Evolutionary conservation across 2,113 vertebrate genomes (phyloP).

Genomic region (Sardina pilchardus): DNA sequence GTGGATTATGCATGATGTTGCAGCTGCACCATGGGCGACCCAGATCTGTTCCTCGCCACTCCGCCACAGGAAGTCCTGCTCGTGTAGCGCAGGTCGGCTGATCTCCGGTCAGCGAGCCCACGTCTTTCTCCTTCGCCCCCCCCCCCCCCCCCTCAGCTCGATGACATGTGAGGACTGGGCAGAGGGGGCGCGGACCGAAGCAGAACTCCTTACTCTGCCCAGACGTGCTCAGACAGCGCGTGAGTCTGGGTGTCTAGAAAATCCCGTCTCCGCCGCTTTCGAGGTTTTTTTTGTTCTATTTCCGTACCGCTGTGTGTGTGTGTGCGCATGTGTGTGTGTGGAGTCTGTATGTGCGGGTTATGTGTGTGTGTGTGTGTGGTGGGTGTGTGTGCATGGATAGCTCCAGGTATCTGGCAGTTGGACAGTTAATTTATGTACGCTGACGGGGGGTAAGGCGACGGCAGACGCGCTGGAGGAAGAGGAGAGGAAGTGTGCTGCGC

Average conservation of each 20-base stretch:
- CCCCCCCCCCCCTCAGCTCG: neutral
- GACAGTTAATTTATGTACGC: neutral
- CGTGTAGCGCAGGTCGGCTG: neutral
- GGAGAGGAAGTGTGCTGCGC: conserved; percentile 46
- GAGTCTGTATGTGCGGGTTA: neutral
- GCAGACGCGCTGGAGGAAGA: conserved; percentile 10
- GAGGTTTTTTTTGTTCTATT: neutral
- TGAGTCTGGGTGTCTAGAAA: conserved; percentile 7
- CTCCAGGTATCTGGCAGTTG: conserved; percentile 4
- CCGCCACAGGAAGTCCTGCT: neutral
- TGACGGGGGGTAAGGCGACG: neutral
- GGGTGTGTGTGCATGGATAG: neutral
- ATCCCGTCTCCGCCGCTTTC: neutral
- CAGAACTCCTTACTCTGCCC: neutral
- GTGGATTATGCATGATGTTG: neutral
- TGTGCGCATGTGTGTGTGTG: neutral
- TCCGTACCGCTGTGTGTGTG: neutral
- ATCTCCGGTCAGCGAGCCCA: neutral
- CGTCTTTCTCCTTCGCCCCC: neutral
- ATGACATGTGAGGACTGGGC: neutral
- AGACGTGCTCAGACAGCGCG: neutral
- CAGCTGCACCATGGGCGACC: neutral
- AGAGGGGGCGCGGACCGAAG: neutral
- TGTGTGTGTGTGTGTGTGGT: conserved; percentile 11
- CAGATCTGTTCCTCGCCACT: neutral